A percentile compares a stretch with the other conserved stretches of the same genome.
phyloP scores from a whole-genome alignment of 2,113 vertebrate genomes.

The Cryptotis parvus region DNA sequence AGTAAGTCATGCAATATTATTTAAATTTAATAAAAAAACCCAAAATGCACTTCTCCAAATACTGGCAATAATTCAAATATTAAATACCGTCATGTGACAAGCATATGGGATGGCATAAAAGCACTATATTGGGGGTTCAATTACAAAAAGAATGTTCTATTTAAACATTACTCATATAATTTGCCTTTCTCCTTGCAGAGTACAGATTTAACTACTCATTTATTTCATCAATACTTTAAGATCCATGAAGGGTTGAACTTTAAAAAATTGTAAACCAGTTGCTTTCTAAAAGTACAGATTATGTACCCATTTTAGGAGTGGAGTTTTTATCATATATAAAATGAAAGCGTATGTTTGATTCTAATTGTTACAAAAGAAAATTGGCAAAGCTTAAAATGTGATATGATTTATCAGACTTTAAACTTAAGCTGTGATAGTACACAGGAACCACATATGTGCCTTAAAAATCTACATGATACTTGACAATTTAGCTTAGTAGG shows the following conservation, averaged over 20 bases:
- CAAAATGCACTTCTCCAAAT: neutral
- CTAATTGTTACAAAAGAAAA: neutral
- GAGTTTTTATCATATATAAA: neutral
- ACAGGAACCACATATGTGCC: neutral
- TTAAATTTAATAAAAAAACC: neutral
- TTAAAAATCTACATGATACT: neutral
- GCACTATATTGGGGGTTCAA: neutral
- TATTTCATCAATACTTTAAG: neutral
- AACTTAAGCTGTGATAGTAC: neutral
- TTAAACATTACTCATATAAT: neutral
- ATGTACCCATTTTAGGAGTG: neutral
- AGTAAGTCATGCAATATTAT: neutral
- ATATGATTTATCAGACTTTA: neutral
- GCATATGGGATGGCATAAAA: neutral
- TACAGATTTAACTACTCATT: neutral
- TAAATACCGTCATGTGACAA: neutral
- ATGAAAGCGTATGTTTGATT: neutral
- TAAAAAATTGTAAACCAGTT: neutral
- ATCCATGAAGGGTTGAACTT: neutral
- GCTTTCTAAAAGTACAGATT: neutral
- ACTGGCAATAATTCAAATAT: neutral
- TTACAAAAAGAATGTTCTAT: neutral
- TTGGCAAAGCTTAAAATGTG: neutral
- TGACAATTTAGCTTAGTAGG: too few relatives aligned
- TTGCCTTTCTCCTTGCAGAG: neutral